Base-by-base conservation (phyloP, 2,797 vertebrate species). In the Sebastolobus altivelis region DNA sequence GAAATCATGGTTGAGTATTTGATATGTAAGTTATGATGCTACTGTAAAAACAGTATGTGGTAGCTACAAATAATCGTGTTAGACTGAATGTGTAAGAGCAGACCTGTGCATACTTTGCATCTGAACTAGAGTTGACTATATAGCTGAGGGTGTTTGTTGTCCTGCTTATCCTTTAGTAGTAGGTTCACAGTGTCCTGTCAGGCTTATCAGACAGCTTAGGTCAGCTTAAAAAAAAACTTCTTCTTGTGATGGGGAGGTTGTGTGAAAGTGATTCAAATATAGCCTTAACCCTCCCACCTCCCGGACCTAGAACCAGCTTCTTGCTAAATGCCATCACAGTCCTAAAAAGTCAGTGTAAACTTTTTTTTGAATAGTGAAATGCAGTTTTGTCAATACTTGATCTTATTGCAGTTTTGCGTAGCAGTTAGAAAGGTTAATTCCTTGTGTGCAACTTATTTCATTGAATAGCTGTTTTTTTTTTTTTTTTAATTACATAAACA, bases 381-480 rank as follows among this genome's bases (percentile, higher is more conserved):
- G 93, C 92, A 93, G 94, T 95, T 92, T 91, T 94, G 87, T 94
- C 92, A 82, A 91, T 93, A 93, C 93, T 95, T 95, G 94, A 95
- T 94, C 89, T 93, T 93, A 83, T 90, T 85, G 87, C 93, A 87
- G 92, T 92, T 43, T 89, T 92, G 90, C 88, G 88, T 95, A 95
- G 94, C 89, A 87, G 70, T 79, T 95, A 90, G 83, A 91, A 72
- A 83, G 90, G 84, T 89, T 87, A 81, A 91, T 93, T 89, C 81
- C 90, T 92, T 69, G 95, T 95, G 96, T 82, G 92, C 93, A 95
- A 95, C 92, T 97, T 95, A 96, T 97, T 97, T 95, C 58, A 67
- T 96, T 95, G 95, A 95, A 95, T 96, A 96, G 96, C 10, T 74
- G 37, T 73, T 40, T 43, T 14, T 43, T 43, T 43, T 40, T 40